A percentile compares a stretch with the other conserved stretches of the same genome.
Evolutionary conservation across 2,797 vertebrate species (phyloP).

Genomic region (Holocentrus rufus): DNA sequence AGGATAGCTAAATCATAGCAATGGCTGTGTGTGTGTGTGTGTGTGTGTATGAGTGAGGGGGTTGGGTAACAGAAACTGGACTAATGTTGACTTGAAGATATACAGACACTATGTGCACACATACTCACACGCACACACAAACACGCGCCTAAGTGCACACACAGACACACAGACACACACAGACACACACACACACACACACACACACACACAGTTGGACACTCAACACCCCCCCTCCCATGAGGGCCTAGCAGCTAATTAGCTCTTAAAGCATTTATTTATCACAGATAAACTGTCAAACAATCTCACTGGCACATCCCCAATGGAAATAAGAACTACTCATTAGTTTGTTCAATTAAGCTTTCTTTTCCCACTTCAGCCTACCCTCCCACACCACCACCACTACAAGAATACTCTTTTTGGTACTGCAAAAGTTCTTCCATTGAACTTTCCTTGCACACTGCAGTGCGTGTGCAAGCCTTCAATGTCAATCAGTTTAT

Average conservation of each 20-base stretch:
- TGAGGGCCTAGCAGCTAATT: slow-evolving; percentile 80
- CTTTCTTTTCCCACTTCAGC: slow-evolving; percentile 77
- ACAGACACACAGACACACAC: slow-evolving; percentile 27
- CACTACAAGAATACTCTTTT: slow-evolving; percentile 62
- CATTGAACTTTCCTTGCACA: slow-evolving; percentile 35
- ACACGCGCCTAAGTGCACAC: no score
- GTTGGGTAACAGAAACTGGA: slow-evolving; percentile 64
- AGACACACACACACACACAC: slow-evolving; percentile 43
- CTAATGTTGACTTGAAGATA: slow-evolving; percentile 67
- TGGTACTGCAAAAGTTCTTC: slow-evolving; percentile 60
- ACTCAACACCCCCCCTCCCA: slow-evolving; percentile 75
- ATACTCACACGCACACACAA: no score
- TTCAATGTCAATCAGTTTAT: slow-evolving; percentile 41
- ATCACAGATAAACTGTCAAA: slow-evolving; percentile 87
- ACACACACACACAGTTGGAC: slow-evolving; percentile 69
- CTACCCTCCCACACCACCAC: slow-evolving; percentile 64
- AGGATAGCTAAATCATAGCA: slow-evolving; percentile 33
- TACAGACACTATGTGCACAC: no score
- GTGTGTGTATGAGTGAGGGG: slow-evolving; percentile 13
- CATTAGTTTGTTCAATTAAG: slow-evolving; percentile 87
- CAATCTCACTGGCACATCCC: slow-evolving; percentile 83
- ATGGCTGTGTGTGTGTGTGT: slow-evolving; percentile 1
- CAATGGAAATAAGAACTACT: slow-evolving; percentile 82
- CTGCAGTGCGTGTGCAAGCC: slow-evolving; percentile 30
- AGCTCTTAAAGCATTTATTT: slow-evolving; percentile 86